These are phyloP conservation scores for Zele albiditarsus DNA, from an alignment of 2,888 invertebrate genomes.

Conservation along the genomic window DNA sequence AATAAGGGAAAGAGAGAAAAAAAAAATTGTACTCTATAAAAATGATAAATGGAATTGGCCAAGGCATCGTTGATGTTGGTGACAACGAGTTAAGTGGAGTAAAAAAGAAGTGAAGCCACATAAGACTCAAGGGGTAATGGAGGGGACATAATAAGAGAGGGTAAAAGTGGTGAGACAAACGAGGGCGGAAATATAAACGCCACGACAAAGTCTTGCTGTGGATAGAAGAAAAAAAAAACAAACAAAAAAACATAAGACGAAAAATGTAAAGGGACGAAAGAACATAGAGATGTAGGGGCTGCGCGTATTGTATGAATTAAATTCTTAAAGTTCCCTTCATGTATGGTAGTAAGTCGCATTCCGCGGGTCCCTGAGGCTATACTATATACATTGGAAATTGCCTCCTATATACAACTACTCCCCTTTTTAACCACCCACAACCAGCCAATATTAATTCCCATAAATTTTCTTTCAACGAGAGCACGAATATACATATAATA, in stretches of 20 bases:
- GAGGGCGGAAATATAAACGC: slow-evolving; percentile 63
- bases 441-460: slow-evolving; percentile 73
- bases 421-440: slow-evolving; percentile 51
- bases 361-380: slow-evolving; percentile 66
- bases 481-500: background rate
- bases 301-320: slow-evolving; percentile 67
- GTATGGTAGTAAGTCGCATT: slow-evolving; percentile 71
- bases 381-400: background rate
- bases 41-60: slow-evolving; percentile 74
- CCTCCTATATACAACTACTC: slow-evolving; percentile 14
- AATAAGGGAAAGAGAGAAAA: slow-evolving; percentile 71
- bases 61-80: slow-evolving; percentile 13
- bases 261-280: slow-evolving; percentile 6
- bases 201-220: background rate
- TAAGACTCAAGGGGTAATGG: slow-evolving; percentile 37
- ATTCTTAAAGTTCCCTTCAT: slow-evolving; percentile 72
- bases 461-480: slow-evolving; percentile 71
- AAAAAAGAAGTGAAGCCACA: slow-evolving; percentile 51
- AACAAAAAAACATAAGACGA: background rate
- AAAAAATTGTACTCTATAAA: slow-evolving; percentile 59
- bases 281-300: slow-evolving; percentile 35
- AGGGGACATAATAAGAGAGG: slow-evolving; percentile 22
- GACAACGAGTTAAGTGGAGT: slow-evolving; percentile 63
- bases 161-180: background rate
- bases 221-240: slow-evolving; percentile 24